phyloP scores from a whole-genome alignment of 2,888 invertebrate species.

The Andrena dorsata region DNA sequence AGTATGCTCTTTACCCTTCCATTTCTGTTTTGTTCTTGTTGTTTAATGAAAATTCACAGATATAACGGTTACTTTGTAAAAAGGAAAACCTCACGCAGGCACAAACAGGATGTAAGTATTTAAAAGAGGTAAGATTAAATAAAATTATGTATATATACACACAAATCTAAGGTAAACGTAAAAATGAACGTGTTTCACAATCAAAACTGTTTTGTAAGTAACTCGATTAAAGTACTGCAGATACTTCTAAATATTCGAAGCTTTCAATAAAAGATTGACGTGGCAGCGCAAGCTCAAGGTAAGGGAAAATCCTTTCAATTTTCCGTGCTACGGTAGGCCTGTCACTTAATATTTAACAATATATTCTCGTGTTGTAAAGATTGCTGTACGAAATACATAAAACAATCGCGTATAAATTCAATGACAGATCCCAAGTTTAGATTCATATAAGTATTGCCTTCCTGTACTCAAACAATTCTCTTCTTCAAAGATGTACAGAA shows the following conservation, averaged over 20 bases:
- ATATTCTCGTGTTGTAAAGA: constrained; percentile 19
- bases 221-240: constrained; percentile 24
- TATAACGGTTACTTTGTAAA: constrained; percentile 34
- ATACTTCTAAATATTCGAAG: constrained; percentile 42
- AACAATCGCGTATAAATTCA: constrained; percentile 38
- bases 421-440: constrained; percentile 18
- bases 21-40: not conserved
- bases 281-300: constrained; percentile 39
- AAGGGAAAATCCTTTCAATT: constrained; percentile 23
- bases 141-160: constrained; percentile 45
- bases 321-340: constrained; percentile 46
- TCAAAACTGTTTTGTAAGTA: constrained; percentile 33
- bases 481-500: constrained; percentile 14
- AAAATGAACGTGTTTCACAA: constrained; percentile 34
- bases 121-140: constrained; percentile 32
- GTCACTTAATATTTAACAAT: constrained; percentile 32
- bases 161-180: constrained; percentile 48
- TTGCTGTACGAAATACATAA: constrained; percentile 21
- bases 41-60: constrained; percentile 12
- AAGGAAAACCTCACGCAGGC: constrained; percentile 21
- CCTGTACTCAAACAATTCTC: constrained; percentile 44
- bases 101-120: constrained; percentile 34
- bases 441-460: constrained; percentile 41
- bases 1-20: constrained; percentile 16
- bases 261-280: constrained; percentile 27